Evolutionary conservation across 2,797 vertebrate genomes (phyloP), one percentile per base, ranked within the genome.

Genomic region (Numenius phaeopus): DNA sequence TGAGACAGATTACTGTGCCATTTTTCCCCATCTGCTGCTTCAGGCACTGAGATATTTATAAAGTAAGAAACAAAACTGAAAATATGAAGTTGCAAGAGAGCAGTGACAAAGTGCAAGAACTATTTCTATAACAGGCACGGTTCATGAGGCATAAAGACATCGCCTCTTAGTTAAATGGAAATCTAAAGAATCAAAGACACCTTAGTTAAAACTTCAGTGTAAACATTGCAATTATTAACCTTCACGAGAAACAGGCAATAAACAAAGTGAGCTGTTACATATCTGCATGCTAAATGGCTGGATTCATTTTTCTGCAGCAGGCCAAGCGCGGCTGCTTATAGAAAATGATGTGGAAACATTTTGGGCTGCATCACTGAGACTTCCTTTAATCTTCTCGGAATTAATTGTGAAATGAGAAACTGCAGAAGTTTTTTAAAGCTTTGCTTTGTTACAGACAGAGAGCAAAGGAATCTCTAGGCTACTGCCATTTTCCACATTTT

Each of bases 131-230:
- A 58, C 9, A 14, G 73, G 54, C 72, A 49, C 2, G 8, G 89
- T 54, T 96, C 69, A 61, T 9, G 50, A 92, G 78, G 81, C 88
- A 83, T 39, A 83, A 71, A 93, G 72, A 76, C 54, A 69, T 10
- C 26, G 62, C 76, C 58, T 92, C 61, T 70, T 58, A 57, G 81
- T 84, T 88, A 83, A 93, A 66, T 9, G 23, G 77, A 83, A 97
- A 97, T 80, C 80, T 55, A 59, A 66, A 76, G 57, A 82, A 82
- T 84, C 40, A 83, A 49, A 39, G 61, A 85, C 65, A 79, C 77
- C 91, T 83, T 94, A 91, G 95, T 94, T 88, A 91, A 69, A 89
- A 89, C 78, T 95, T 95, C 95, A 73, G n/a, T 57, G 82, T 80
- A 96, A 90, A 80, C 65, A 67, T 0, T 44, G 40, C 39, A 64